phyloP scores from a whole-genome alignment of 2,888 invertebrate genomes.

The Polydrusus pterygomalis region DNA sequence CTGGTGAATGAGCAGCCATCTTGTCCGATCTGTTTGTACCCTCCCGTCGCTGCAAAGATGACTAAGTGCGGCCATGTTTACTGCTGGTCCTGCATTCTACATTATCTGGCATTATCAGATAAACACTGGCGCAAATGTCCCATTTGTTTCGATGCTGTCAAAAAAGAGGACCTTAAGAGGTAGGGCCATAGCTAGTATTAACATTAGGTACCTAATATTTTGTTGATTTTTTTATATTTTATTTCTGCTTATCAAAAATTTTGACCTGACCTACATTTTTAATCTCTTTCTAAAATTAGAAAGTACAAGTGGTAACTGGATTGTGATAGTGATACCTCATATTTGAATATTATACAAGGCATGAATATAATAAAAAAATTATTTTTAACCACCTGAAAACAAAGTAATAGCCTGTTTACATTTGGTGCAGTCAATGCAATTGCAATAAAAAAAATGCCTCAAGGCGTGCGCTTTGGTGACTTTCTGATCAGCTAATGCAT shows the following conservation, averaged over 20 bases:
- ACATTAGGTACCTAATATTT: not conserved
- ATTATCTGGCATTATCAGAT: constrained; percentile 91
- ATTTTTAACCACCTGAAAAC: too few relatives aligned
- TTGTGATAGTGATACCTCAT: too few relatives aligned
- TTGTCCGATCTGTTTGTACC: constrained; percentile 95
- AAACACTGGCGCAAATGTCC: constrained; percentile 91
- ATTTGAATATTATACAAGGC: too few relatives aligned
- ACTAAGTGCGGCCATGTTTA: constrained; percentile 96
- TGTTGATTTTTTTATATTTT: not conserved
- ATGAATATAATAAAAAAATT: too few relatives aligned
- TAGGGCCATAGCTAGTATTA: constrained; percentile 64
- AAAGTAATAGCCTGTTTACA: too few relatives aligned
- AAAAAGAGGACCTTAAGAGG: constrained; percentile 89
- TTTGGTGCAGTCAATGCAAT: too few relatives aligned
- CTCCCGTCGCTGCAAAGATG: constrained; percentile 91
- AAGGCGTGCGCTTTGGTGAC: too few relatives aligned
- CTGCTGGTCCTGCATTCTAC: constrained; percentile 96
- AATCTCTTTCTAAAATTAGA: too few relatives aligned
- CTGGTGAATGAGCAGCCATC: constrained; percentile 80
- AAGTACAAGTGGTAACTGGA: too few relatives aligned
- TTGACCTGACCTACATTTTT: not conserved
- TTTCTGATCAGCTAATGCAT: too few relatives aligned
- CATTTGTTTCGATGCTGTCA: constrained; percentile 90
- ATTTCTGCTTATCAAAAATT: not conserved
- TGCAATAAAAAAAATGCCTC: too few relatives aligned